Evolutionary conservation across 1,140 invertebrate genomes (phyloP).

Genomic region (Drosophila malerkotliana): DNA sequence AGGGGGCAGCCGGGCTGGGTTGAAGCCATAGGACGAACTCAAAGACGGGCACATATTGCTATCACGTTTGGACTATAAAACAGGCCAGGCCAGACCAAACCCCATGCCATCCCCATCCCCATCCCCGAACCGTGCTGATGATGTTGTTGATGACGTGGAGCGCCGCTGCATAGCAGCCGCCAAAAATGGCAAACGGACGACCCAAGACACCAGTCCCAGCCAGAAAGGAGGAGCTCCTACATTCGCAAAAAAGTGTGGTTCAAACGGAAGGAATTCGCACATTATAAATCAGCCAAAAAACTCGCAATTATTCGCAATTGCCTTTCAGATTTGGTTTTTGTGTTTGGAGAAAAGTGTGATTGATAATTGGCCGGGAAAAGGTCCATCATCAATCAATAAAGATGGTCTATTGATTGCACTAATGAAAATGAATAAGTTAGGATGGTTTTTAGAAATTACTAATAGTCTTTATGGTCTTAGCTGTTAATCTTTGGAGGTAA

Average conservation of each 20-base stretch:
- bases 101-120: slow-evolving; percentile 12
- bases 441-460: background rate
- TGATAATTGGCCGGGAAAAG: background rate
- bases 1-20: slow-evolving; percentile 2
- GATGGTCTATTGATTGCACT: background rate
- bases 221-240: slow-evolving; percentile 24
- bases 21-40: slow-evolving; percentile 35
- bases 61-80: slow-evolving; percentile 82
- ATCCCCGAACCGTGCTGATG: slow-evolving; percentile 53
- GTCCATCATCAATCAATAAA: background rate
- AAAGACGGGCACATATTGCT: slow-evolving; percentile 64
- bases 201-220: slow-evolving; percentile 42
- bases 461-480: background rate
- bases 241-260: slow-evolving; percentile 12
- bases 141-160: slow-evolving; percentile 81
- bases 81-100: slow-evolving; percentile 43
- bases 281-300: background rate
- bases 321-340: background rate
- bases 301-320: background rate
- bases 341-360: background rate
- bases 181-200: slow-evolving; percentile 61
- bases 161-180: slow-evolving; percentile 55
- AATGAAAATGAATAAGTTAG: background rate
- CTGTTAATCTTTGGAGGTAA: background rate
- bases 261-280: background rate